Percentiles rank a stretch among this genome's conserved stretches.
These are phyloP conservation scores for Python bivittatus DNA, from an alignment of 2,113 vertebrate genomes.

Conservation along the genomic window DNA sequence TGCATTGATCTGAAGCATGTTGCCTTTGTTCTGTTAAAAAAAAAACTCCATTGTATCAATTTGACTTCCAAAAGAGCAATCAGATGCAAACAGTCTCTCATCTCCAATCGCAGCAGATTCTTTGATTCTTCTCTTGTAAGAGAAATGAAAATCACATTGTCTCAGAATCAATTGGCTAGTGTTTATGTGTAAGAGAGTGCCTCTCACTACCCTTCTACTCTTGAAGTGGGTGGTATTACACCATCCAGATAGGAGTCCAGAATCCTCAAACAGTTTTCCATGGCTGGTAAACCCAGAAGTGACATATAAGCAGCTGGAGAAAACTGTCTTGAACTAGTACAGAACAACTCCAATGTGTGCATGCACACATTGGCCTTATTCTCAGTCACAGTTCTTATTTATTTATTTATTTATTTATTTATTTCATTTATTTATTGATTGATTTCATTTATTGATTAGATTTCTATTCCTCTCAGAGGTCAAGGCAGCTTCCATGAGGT, in stretches of 20 bases:
- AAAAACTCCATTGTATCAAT: neutral
- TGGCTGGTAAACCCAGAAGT: too few relatives aligned
- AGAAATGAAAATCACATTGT: conserved; percentile 38
- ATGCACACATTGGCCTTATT: too few relatives aligned
- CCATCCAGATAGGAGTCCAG: neutral
- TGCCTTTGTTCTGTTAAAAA: conserved; percentile 14
- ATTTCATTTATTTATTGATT: too few relatives aligned
- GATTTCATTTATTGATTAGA: too few relatives aligned
- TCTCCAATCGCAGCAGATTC: conserved; percentile 16
- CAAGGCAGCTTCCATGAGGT: too few relatives aligned
- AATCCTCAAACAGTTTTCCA: neutral
- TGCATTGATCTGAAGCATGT: conserved; percentile 20
- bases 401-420: too few relatives aligned
- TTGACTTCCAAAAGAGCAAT: conserved; percentile 7
- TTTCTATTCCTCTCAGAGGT: too few relatives aligned
- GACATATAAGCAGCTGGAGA: too few relatives aligned
- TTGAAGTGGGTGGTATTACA: too few relatives aligned
- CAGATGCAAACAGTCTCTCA: conserved; percentile 12
- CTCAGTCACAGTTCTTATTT: too few relatives aligned
- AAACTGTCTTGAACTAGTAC: too few relatives aligned
- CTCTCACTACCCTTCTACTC: neutral
- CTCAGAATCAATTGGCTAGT: conserved; percentile 22
- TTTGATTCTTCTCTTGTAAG: neutral
- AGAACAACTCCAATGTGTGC: too few relatives aligned
- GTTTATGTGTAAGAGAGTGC: conserved; percentile 34